Percentiles rank a stretch among this genome's conserved stretches.
These are phyloP conservation scores for Cherax destructor DNA, from an alignment of 1,140 invertebrate species.

Conservation along the genomic window DNA sequence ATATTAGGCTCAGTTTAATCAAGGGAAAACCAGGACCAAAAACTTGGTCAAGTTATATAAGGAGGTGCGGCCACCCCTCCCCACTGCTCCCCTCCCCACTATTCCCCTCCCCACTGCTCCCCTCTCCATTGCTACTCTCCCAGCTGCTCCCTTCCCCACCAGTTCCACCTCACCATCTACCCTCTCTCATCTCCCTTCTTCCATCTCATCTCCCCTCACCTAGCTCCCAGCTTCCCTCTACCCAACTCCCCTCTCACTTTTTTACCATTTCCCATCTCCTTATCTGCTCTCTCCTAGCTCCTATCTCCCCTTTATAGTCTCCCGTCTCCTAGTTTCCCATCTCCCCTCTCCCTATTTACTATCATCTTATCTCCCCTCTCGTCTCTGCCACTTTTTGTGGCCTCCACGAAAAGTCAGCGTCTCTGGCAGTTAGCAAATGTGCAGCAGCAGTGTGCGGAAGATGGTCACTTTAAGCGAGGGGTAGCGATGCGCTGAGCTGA, in stretches of 20 bases:
- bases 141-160: neutral
- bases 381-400: neutral
- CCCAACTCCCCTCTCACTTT: neutral
- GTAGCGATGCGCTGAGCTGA: no score
- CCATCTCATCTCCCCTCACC: neutral
- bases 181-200: no score
- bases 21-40: neutral
- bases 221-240: neutral
- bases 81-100: neutral
- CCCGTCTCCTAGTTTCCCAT: neutral
- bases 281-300: neutral
- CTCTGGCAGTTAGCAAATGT: no score
- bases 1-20: slow-evolving; percentile 1
- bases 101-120: neutral
- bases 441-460: no score
- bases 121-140: neutral
- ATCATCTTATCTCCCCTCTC: neutral
- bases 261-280: neutral
- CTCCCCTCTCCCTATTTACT: no score
- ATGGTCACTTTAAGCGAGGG: no score
- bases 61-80: neutral
- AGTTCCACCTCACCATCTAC: no score
- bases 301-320: neutral
- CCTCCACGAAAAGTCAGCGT: no score
- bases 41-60: neutral